Base-by-base conservation (phyloP, 1,140 invertebrate genomes). In the Aphelenchoides fujianensis region DNA sequence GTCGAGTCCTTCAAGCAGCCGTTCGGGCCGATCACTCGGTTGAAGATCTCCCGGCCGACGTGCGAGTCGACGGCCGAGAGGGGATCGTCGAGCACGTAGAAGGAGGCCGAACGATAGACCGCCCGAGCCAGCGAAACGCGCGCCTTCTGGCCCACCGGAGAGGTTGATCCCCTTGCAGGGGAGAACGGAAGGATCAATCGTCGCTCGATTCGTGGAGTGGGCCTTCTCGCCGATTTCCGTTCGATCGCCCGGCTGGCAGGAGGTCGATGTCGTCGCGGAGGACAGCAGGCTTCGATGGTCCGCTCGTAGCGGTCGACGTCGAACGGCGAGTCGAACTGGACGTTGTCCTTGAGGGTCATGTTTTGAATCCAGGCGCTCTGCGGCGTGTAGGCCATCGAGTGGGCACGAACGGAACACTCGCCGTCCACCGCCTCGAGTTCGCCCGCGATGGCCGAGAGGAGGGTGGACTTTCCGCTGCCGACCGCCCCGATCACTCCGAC, bases 401-500 rank as follows among this genome's bases (percentile, higher is more conserved):
- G 61, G 9, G 76, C 74, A 1, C 59, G 19, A 0, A 75, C 70
- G 2, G 34, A 19, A 64, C 23, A 41, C 28, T 36, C 32, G 5
- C 73, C 62, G 23, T 35, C 57, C 27, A 73, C 57, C 5, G 61
- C 5, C 62, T 5, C 5, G 5, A 66, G 16, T 36, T 66, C 62
- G 7, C 62, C 62, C 19, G 74, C 9, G 16, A 76, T 76, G 0
- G 74, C 75, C 23, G 74, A 54, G 27, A 76, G 52, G 16, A 76
- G 37, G 30, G 74, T 70, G 16, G 74, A 76, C 84, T 93, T 93
- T 0, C 92, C 92, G 75, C 89, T 89, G 23, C 91, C 91, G 59
- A 90, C 90, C 71, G 88, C 86, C 19, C 92, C 92, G 34, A 92
- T 89, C 32, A 93, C 87, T 66, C 91, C 87, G 2, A 91, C 90